Base-by-base conservation (phyloP, 2,113 vertebrate genomes). In the Mus spicilegus region DNA sequence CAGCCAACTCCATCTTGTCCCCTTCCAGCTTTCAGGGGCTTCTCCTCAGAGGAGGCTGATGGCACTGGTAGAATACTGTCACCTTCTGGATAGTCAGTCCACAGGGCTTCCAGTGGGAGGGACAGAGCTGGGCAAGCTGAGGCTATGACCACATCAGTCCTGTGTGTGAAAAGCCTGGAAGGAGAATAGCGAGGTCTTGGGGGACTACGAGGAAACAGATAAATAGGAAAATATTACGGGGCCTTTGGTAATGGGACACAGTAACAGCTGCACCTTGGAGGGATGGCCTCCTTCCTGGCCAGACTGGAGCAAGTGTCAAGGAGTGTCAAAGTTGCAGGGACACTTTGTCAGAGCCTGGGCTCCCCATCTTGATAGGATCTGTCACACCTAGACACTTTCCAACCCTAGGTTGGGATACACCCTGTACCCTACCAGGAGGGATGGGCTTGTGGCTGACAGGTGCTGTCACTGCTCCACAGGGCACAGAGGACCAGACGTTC, bases 401-500 rank as follows among this genome's bases (percentile, higher is more conserved):
- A 46, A 72, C 49, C 72, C 0, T 0, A 46, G 28, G 77, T 28
- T 1, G 11, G 11, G 36, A 42, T 67, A 39, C 2, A 22, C 17
- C 42, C 49, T 6, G 2, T 51, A 17, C 36, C 61, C 1, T 90
- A 96, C 93, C 96, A 7, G 36, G 70, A 1, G 3, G 11, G 95
- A 46, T 20, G 46, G 7, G 49, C 22, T 69, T 30, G 7, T 56
- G 20, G 65, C 69, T 20, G 86, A 24, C 11, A 39, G 49, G 14
- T 54, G 92, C 89, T 67, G 56, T 49, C 1, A 85, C n/a, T 28
- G 24, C 84, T 65, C 94, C 75, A 0, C 67, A 78, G 9, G 97
- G 82, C 93, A 99, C 26, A 0, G 98, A 99, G 87, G 99, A 99
- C 95, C 96, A 93, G 76, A 99, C 98, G 90, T 99, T 99, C n/a